These are phyloP conservation scores for Gulo gulo DNA, from an alignment of 2,113 vertebrate species.

Conservation along the genomic window DNA sequence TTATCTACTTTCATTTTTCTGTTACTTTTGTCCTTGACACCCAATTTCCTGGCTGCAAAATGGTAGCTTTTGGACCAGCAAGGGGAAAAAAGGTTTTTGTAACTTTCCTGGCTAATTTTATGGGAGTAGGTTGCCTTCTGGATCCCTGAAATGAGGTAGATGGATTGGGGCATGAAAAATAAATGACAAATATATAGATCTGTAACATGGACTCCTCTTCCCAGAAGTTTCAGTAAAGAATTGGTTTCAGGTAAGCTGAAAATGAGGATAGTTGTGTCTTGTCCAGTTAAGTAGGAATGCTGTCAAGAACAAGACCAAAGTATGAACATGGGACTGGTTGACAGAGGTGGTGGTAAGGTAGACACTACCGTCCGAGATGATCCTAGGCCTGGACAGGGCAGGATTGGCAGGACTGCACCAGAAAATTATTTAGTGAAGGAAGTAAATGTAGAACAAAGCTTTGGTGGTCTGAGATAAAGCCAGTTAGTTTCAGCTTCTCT, in stretches of 20 bases:
- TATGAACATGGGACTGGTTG: neutral
- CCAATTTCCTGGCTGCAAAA: constrained; percentile 11
- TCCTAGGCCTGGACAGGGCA: neutral
- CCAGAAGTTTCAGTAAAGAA: constrained; percentile 20
- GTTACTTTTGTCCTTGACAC: constrained; percentile 34
- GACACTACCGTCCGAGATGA: neutral
- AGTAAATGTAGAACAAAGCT: constrained; percentile 29
- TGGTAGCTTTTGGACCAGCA: constrained; percentile 41
- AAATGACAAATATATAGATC: neutral
- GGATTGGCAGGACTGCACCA: neutral
- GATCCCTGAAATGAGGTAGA: constrained; percentile 9
- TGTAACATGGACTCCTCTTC: neutral
- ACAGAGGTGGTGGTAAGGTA: constrained; percentile 40
- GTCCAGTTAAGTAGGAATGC: neutral
- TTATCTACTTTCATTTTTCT: constrained; percentile 42
- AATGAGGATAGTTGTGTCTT: neutral
- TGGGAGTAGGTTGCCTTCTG: constrained; percentile 3
- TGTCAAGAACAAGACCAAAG: neutral
- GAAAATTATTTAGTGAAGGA: constrained; percentile 24
- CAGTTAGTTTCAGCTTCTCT: constrained; percentile 38
- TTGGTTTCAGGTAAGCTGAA: neutral
- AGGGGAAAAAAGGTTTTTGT: neutral
- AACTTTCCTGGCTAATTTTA: constrained; percentile 54
- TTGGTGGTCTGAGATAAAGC: constrained; percentile 13
- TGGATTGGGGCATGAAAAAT: constrained; percentile 10